phyloP scores from a whole-genome alignment of 2,113 vertebrate species.

The Tragelaphus buxtoni region DNA sequence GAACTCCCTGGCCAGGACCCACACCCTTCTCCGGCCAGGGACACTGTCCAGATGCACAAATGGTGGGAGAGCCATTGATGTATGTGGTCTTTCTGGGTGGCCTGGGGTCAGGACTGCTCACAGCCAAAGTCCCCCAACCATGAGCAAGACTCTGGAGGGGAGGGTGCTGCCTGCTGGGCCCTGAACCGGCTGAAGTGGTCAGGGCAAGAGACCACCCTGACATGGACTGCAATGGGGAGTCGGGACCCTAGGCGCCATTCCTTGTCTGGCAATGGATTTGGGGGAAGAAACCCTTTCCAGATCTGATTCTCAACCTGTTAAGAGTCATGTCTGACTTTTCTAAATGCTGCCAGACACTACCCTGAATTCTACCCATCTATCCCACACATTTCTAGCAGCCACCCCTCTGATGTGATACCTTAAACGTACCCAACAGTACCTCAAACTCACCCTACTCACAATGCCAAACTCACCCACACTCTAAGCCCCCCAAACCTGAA shows the following conservation, averaged over 20 bases:
- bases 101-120: background rate
- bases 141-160: background rate
- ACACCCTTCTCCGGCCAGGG: background rate
- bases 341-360: background rate
- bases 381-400: background rate
- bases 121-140: background rate
- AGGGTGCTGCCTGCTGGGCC: background rate
- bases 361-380: background rate
- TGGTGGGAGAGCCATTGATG: background rate
- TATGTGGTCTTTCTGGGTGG: background rate
- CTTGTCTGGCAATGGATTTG: background rate
- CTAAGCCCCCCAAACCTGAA: background rate
- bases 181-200: background rate
- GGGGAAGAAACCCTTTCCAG: background rate
- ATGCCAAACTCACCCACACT: background rate
- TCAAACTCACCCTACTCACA: background rate
- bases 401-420: background rate
- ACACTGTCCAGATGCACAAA: background rate
- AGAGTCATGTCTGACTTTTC: background rate
- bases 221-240: background rate
- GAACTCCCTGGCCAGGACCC: background rate
- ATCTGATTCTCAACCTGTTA: background rate
- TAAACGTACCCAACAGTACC: background rate
- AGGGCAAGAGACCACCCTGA: background rate
- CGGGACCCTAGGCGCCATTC: background rate